Percentiles rank a stretch among this genome's conserved stretches.
These are phyloP conservation scores for Molanna angustata DNA, from an alignment of 2,888 invertebrate genomes.

Conservation along the genomic window DNA sequence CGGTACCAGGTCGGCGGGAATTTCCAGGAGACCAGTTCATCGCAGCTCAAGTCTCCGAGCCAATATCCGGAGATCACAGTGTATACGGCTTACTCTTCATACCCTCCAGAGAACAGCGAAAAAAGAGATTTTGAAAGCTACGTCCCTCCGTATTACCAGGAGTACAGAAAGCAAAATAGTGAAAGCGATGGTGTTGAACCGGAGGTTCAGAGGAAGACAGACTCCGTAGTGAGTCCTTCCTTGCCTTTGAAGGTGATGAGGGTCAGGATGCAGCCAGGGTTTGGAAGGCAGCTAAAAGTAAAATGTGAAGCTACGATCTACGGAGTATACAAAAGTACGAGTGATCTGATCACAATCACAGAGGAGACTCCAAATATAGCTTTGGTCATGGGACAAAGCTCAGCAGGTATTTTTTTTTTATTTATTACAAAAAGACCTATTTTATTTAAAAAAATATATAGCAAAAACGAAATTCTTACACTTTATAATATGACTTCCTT, in stretches of 20 bases:
- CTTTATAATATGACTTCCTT: no score
- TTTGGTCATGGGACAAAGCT: conserved; percentile 51
- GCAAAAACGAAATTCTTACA: no score
- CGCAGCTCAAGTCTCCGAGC: conserved; percentile 27
- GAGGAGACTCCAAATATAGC: conserved; percentile 57
- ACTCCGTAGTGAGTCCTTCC: conserved; percentile 37
- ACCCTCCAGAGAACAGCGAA: not conserved
- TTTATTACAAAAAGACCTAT: no score
- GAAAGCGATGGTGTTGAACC: conserved; percentile 10
- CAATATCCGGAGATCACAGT: conserved; percentile 27
- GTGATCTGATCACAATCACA: conserved; percentile 52
- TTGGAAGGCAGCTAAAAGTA: conserved; percentile 51
- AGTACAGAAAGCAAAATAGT: conserved; percentile 1
- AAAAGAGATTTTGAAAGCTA: conserved; percentile 7
- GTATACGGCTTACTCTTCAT: conserved; percentile 23
- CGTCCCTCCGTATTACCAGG: not conserved
- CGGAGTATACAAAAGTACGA: conserved; percentile 57
- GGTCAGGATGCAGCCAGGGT: conserved; percentile 41
- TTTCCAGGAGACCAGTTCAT: conserved; percentile 29
- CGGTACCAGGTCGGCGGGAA: conserved; percentile 31
- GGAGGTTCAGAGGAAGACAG: conserved; percentile 2
- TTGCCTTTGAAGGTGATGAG: conserved; percentile 46
- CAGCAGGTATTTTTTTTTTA: conserved; percentile 22
- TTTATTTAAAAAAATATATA: no score
- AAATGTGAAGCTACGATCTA: conserved; percentile 59